phyloP scores from a whole-genome alignment of 2,888 invertebrate genomes.

The Allacma fusca region DNA sequence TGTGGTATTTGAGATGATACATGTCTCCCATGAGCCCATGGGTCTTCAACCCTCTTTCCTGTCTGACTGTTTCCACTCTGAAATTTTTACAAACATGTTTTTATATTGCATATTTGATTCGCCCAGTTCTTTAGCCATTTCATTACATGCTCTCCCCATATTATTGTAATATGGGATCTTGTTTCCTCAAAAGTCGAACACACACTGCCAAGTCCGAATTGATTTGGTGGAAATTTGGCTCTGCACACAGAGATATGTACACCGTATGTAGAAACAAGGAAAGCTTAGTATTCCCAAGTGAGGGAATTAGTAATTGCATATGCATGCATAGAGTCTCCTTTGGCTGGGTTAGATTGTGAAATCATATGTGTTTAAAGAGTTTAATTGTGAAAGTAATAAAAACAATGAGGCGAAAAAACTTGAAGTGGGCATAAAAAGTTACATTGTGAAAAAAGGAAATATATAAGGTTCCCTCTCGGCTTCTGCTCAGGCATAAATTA shows the following conservation, averaged over 20 bases:
- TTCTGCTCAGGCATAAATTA: background rate
- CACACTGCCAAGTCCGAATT: too few relatives aligned
- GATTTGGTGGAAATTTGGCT: too few relatives aligned
- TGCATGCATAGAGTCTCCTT: too few relatives aligned
- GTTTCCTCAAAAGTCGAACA: background rate
- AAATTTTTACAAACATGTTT: slow-evolving; percentile 24
- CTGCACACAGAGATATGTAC: too few relatives aligned
- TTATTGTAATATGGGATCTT: background rate
- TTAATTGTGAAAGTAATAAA: slow-evolving; percentile 2
- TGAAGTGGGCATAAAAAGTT: background rate
- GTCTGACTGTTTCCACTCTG: slow-evolving; percentile 3
- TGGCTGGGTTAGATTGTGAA: too few relatives aligned
- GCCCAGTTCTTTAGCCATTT: background rate
- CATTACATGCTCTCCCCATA: background rate
- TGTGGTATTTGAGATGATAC: slow-evolving; percentile 47
- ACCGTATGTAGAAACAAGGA: too few relatives aligned
- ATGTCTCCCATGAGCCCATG: slow-evolving; percentile 48
- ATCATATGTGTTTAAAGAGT: background rate
- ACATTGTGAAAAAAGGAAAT: background rate
- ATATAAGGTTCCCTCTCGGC: background rate
- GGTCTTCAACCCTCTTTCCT: slow-evolving; percentile 31
- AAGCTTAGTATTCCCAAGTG: too few relatives aligned
- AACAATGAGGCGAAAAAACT: slow-evolving; percentile 8
- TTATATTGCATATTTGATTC: slow-evolving; percentile 17
- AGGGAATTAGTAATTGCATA: too few relatives aligned